Evolutionary conservation across 2,888 invertebrate genomes (phyloP).

Genomic region (Apodemia mormo): DNA sequence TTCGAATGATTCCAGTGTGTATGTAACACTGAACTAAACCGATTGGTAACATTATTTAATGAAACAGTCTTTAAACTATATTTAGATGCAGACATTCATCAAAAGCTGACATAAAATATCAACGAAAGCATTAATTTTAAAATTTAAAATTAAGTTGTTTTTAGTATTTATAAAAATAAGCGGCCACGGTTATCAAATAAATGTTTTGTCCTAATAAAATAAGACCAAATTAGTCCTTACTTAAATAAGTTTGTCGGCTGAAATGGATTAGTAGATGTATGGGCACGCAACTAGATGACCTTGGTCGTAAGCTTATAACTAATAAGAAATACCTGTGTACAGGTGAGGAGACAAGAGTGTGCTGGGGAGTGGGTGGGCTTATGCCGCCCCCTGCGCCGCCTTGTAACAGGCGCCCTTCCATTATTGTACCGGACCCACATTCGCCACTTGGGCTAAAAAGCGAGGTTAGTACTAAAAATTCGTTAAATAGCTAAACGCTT

Average conservation of each 20-base stretch:
- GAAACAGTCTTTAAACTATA: neutral
- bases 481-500: neutral
- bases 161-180: neutral
- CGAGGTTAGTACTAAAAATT: conserved; percentile 48
- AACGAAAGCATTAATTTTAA: neutral
- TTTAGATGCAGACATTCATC: conserved; percentile 4
- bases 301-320: conserved; percentile 5
- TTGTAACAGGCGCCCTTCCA: conserved; percentile 84
- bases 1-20: neutral
- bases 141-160: neutral
- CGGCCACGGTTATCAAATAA: neutral
- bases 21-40: neutral
- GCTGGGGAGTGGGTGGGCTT: conserved; percentile 70
- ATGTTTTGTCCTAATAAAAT: neutral
- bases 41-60: neutral
- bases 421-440: conserved; percentile 81
- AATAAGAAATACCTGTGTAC: conserved; percentile 27
- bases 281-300: conserved; percentile 38
- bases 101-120: neutral
- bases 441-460: conserved; percentile 83
- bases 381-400: conserved; percentile 87
- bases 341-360: conserved; percentile 47
- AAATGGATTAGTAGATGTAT: conserved; percentile 35
- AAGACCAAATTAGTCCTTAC: neutral
- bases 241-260: conserved; percentile 20